Base-by-base conservation (phyloP, 30 jellyfish, hydroid and myxozoan species). In the Calvadosia cruxmelitensis region DNA sequence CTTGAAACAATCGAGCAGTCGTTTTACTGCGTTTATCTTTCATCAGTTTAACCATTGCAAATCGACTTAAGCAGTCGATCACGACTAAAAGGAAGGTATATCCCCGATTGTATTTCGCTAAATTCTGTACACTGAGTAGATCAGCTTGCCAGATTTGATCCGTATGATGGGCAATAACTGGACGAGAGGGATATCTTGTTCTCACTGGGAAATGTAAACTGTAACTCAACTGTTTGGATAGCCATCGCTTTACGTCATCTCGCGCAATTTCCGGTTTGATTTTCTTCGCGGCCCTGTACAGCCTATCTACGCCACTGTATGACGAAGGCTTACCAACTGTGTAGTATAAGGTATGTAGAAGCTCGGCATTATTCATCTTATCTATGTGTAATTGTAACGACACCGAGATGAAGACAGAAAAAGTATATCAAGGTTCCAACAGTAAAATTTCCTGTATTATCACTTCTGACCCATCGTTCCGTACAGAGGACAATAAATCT, bases 111-210 rank as follows among this genome's bases (percentile, higher is more conserved):
- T 57, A 24, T 27, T 3, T 3, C 10, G 12, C 7, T 57, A 57
- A 57, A 16, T 57, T 42, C 20, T 42, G 57, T 42, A 42, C 57
- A 42, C 57, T 42, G 57, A 42, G 57, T 42, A 42, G 20, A 27
- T 57, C 69, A 3, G 32, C 27, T 27, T 57, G 69, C 69, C 69
- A 57, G 7, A 57, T 3, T 57, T 57, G 33, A 57, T 57, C 69
- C 69, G 24, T 57, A 10, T 16, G 33, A 27, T 57, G 24, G 69
- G 32, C 69, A 3, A 57, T 12, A 13, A 57, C 27, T 3, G 69
- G 69, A 5, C 69, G 69, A 5, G 69, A 5, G 7, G 69, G 69
- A 57, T 16, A 57, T 5, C 27, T 12, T 3, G 12, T 10, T 5
- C 33, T 12, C 27, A 57, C 69, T 5, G 27, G 69, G 12, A 16